Evolutionary conservation across 1,140 invertebrate genomes (phyloP), one percentile per base, ranked within the genome.

Genomic region (Macrocentrus cingulum): DNA sequence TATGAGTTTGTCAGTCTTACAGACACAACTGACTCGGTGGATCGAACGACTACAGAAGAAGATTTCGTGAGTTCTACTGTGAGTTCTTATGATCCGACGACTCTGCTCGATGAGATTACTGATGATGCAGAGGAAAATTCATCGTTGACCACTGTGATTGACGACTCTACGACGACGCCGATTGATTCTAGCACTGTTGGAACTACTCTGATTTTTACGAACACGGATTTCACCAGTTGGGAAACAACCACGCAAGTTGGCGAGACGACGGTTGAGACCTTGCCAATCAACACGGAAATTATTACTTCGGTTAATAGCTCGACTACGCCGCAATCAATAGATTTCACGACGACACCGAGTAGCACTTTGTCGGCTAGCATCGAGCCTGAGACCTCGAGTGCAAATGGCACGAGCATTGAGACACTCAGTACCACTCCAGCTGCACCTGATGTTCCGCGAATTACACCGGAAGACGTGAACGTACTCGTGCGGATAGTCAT

Each of bases 1-100:
- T 75, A 74, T 56, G 70, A 75, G 20, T 74, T 78, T 42, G 62
- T 77, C 3, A 68, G 65, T 0, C 61, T 77, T 0, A 72, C 20
- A 18, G 52, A 41, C 1, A 29, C 52, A 16, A 63, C 56, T 9
- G 42, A 9, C 29, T 22, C 48, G 34, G 20, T 15, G 22, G 55
- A 19, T 54, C 18, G 36, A 2, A 15, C 45, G 9, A 44, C 22
- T 23, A 64, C 61, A 0, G 60, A 65, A 20, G 39, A 56, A 2
- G 57, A 49, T 11, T 41, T 36, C n/a, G 13, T 34, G 41, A 29
- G 25, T 45, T 20, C 37, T 8, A 25, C 39, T 22, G 2, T 22
- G 5, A 15, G 34, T 2, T 25, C 51, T 7, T 34, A 37, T 29
- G 20, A 19, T 23, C 2, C 18, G 3, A 13, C 22, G 1, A 8